A percentile compares a stretch with the other conserved stretches of the same genome.
Evolutionary conservation across 2,797 vertebrate genomes (phyloP).

Genomic region (Phoebastria nigripes): DNA sequence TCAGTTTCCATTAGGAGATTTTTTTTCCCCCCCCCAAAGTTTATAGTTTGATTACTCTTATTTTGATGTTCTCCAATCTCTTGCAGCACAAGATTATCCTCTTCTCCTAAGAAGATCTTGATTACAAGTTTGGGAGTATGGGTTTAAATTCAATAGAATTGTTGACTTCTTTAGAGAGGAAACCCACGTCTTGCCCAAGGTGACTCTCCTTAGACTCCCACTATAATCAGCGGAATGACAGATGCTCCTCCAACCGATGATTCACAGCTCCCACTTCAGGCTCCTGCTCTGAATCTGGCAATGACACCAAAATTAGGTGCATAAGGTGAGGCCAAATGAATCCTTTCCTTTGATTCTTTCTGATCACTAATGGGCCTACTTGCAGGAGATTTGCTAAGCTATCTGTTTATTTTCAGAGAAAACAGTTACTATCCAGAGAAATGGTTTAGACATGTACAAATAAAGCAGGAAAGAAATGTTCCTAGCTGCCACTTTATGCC

Average conservation of each 20-base stretch:
- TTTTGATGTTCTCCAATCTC: constrained; percentile 15
- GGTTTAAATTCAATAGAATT: neutral
- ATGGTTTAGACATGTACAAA: neutral
- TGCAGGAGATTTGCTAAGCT: neutral
- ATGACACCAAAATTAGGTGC: neutral
- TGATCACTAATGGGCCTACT: neutral
- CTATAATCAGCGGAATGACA: neutral
- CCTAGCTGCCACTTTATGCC: neutral
- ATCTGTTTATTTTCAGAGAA: neutral
- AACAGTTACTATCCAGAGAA: neutral
- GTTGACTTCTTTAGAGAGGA: neutral
- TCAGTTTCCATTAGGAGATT: constrained; percentile 13
- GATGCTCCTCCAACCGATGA: neutral
- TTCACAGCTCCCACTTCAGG: neutral
- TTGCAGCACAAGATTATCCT: neutral
- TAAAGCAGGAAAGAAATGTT: neutral
- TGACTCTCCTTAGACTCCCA: neutral
- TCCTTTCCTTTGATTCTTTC: neutral
- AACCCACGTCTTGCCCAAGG: neutral
- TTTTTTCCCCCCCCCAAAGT: neutral
- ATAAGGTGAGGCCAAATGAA: neutral
- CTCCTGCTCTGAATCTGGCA: neutral
- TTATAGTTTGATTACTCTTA: neutral
- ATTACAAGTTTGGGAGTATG: neutral
- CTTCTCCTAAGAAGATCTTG: neutral